Base-by-base conservation (phyloP, 2,113 vertebrate species). In the Micromys minutus region DNA sequence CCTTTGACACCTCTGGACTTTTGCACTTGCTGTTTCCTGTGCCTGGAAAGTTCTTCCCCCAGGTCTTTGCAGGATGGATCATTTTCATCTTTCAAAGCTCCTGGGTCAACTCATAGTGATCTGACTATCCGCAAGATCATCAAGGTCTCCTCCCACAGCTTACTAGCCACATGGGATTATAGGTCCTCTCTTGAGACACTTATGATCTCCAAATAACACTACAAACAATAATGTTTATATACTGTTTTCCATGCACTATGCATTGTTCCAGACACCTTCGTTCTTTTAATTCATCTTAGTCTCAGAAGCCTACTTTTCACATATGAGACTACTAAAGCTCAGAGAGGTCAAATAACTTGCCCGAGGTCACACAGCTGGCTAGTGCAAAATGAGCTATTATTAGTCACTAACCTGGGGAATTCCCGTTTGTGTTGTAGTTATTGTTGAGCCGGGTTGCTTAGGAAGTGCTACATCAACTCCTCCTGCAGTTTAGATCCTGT, bases 381-480 rank as follows among this genome's bases (percentile, higher is more conserved):
- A 89, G 65, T 84, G 39, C 80, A 75, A 95, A 95, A 76, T 42
- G 31, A 93, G 57, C 85, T 96, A 97, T 95, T 95, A 59, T 97
- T 96, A 91, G 94, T 63, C 63, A 9, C 26, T 87, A 72, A 16
- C 63, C 69, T 2, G 29, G 94, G 95, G 88, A 95, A 91, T 96
- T 97, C 87, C 93, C 93, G 63, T 93, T 93, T 96, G 80, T 96
- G 84, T 96, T 96, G 79, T 95, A 93, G 79, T 89, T 26, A 26
- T 95, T 96, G 94, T 97, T 95, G 95, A 96, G 69, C 69, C 47
- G 42, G 59, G 96, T 91, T 97, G 87, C 93, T 97, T 95, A 97
- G 97, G 97, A 97, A 97, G 95, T 87, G 45, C 95, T 97, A 52
- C 85, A 96, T 97, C 93, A 96, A 87, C 50, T 95, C 34, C 91